Conservation (phyloP, 1,140 invertebrate species). For the Pemphigus obesinymphae region DNA sequence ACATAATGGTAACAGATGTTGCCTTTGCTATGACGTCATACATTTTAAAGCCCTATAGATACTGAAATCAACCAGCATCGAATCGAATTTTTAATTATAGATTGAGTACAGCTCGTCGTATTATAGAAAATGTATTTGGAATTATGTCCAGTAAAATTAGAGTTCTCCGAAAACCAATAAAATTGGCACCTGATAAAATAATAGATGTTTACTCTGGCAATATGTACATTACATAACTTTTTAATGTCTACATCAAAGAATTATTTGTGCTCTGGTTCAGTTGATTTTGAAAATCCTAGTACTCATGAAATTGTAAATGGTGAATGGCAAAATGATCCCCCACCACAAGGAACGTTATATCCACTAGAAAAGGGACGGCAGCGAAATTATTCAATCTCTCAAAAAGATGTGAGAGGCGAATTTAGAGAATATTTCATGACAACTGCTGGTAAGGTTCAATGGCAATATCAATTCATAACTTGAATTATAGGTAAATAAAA, state of each 20-base stretch:
- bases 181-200: constrained; percentile 37
- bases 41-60: constrained; percentile 5
- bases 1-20: not conserved
- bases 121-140: constrained; percentile 46
- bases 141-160: constrained; percentile 46
- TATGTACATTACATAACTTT: constrained; percentile 1
- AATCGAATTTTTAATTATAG: constrained; percentile 50
- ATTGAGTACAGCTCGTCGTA: constrained; percentile 48
- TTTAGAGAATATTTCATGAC: too few relatives aligned
- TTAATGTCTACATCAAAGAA: not conserved
- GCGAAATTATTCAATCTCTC: not conserved
- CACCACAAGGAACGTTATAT: not conserved
- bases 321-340: not conserved
- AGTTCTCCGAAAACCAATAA: constrained; percentile 40
- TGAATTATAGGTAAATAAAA: too few relatives aligned
- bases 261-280: not conserved
- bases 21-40: constrained; percentile 10
- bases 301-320: constrained; percentile 5
- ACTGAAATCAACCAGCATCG: not conserved
- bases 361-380: constrained; percentile 5
- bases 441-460: constrained; percentile 1
- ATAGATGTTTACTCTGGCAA: constrained; percentile 28
- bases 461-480: not conserved
- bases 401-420: not conserved
- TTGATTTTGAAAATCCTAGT: not conserved